Evolutionary conservation across 2,888 invertebrate species (phyloP).

Genomic region (Prosopocoilus inquinatus): DNA sequence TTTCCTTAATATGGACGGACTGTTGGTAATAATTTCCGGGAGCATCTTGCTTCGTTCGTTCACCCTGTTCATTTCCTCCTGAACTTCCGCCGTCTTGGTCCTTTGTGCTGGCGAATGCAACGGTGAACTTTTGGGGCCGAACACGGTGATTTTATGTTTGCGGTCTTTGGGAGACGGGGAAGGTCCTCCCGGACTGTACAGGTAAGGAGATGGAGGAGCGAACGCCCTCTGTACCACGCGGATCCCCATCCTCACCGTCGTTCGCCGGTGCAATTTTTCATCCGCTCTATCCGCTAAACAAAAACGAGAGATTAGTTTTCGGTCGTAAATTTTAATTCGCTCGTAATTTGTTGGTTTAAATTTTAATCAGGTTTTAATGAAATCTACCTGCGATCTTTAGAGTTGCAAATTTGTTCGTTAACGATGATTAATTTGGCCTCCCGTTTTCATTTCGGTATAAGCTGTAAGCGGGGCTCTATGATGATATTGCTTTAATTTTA

Average conservation of each 20-base stretch:
- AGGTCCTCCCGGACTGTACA: slow-evolving; percentile 41
- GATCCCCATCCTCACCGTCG: slow-evolving; percentile 82
- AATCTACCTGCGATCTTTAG: too few relatives aligned
- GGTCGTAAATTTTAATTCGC: not conserved
- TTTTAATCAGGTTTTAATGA: too few relatives aligned
- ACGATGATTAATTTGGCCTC: too few relatives aligned
- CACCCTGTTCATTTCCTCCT: slow-evolving; percentile 20
- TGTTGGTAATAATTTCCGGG: not conserved
- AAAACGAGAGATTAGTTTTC: not conserved
- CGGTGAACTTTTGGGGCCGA: slow-evolving; percentile 43
- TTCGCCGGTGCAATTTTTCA: slow-evolving; percentile 76
- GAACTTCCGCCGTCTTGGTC: slow-evolving; percentile 19
- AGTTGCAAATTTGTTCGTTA: too few relatives aligned
- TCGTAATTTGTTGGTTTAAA: too few relatives aligned
- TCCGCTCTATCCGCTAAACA: slow-evolving; percentile 76
- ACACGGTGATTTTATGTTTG: slow-evolving; percentile 40
- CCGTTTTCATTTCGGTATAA: too few relatives aligned
- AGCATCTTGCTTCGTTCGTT: not conserved
- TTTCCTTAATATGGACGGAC: not conserved
- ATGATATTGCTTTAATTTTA: too few relatives aligned
- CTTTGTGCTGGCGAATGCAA: slow-evolving; percentile 26
- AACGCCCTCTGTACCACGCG: slow-evolving; percentile 70
- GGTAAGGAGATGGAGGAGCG: slow-evolving; percentile 47
- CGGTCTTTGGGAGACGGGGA: slow-evolving; percentile 9
- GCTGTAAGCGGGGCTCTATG: too few relatives aligned